These are phyloP conservation scores for Puma concolor DNA, from an alignment of 2,113 vertebrate genomes.

Conservation along the genomic window DNA sequence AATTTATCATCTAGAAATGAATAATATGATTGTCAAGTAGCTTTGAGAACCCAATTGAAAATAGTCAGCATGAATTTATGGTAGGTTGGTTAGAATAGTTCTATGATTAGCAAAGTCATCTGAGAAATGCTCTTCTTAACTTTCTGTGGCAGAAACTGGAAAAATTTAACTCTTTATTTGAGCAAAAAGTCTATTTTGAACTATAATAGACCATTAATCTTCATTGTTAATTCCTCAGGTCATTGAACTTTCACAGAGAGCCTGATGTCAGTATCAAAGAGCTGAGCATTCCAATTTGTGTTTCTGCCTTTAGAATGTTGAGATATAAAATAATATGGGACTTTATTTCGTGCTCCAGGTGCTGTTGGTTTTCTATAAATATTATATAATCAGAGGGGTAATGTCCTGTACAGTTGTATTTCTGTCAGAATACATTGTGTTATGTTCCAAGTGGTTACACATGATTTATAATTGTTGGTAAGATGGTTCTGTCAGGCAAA, in stretches of 20 bases:
- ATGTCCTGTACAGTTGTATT: constrained; percentile 20
- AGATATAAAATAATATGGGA: neutral
- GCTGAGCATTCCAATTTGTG: neutral
- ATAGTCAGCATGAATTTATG: neutral
- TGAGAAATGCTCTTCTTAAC: constrained; percentile 1
- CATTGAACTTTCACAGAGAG: neutral
- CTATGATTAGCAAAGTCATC: constrained; percentile 25
- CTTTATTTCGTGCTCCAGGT: neutral
- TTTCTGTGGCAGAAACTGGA: neutral
- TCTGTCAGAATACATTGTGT: constrained; percentile 5
- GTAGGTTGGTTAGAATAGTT: neutral
- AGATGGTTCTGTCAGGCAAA: neutral
- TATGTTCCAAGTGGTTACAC: neutral
- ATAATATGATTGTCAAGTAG: constrained; percentile 27
- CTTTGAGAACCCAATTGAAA: constrained; percentile 11
- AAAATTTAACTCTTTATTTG: constrained; percentile 43
- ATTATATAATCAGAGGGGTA: constrained; percentile 13
- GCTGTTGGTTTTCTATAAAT: constrained; percentile 11
- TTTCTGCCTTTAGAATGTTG: neutral
- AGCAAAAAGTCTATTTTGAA: constrained; percentile 11
- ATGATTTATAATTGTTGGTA: constrained; percentile 45
- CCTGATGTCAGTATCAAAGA: neutral
- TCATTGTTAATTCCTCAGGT: constrained; percentile 6
- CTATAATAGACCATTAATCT: neutral
- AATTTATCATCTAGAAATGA: neutral